Base-by-base conservation (phyloP, 1,140 invertebrate genomes). In the Triops cancriformis region DNA sequence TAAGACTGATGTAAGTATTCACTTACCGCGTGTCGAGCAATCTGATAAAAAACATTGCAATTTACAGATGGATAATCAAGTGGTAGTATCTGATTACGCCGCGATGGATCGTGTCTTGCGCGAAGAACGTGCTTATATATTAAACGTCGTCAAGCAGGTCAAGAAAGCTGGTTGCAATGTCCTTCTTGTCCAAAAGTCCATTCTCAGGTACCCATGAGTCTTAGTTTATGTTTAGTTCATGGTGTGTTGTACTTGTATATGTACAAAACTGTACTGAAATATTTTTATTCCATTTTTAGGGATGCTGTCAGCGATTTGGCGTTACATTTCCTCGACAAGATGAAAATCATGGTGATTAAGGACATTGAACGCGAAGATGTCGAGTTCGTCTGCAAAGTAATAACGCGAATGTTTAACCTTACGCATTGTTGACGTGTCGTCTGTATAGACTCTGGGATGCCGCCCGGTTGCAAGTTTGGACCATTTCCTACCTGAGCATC, bases 91-190 rank as follows among this genome's bases (percentile, higher is more conserved):
- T 0, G 98, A 99, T 85, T 99, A 99, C 84, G 90, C 97, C 64
- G 96, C 98, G 78, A 99, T 99, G 98, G 98, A 99, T 86, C 89
- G 98, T 78, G 95, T 99, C 0, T 84, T 99, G n/a, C 93, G 97
- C 84, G 98, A 99, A 86, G 98, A 99, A 86, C 90, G 98, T 75
- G 90, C 94, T 74, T 99, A 99, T 83, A 98, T 99, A 82, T 87
- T 99, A 26, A 98, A 99, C 82, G 98, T 99, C 83, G 94, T 98
- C 0, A 99, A 99, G 85, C 95, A 99, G 84, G 97, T 99, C 73
- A 99, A 99, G 84, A 98, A 98, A 83, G 88, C 96, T 80, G 97
- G 97, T 7, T 99, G 98, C 85, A 99, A 97, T 87, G 95, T 99
- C 37, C 88, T 99, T 1, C 87, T 99, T 18, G 95, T 99, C 73